Percentiles rank a stretch among this genome's conserved stretches.
phyloP scores from a whole-genome alignment of 2,797 vertebrate species.

The Alectoris magna region DNA sequence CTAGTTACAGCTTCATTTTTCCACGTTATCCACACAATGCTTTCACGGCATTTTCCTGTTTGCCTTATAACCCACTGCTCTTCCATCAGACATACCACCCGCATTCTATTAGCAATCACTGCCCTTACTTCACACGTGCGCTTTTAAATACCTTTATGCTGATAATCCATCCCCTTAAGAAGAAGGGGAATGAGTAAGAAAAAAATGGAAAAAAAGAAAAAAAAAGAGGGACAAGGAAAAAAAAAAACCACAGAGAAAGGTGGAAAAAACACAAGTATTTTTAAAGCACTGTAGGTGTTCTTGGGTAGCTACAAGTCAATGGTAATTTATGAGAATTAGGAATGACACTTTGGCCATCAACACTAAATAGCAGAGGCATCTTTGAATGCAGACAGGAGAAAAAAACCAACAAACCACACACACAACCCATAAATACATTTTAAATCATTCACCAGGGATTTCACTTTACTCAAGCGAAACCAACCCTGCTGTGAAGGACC shows the following conservation, averaged over 20 bases:
- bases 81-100: slow-evolving; percentile 63
- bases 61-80: slow-evolving; percentile 22
- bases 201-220: too few species aligned
- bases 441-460: slow-evolving; percentile 48
- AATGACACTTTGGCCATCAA: slow-evolving; percentile 66
- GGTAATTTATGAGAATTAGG: slow-evolving; percentile 46
- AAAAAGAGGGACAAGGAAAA: not conserved
- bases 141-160: slow-evolving; percentile 68
- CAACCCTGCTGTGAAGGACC: not conserved
- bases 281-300: not conserved
- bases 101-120: slow-evolving; percentile 67
- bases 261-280: slow-evolving; percentile 6
- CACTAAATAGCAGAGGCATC: slow-evolving; percentile 39
- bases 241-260: not conserved
- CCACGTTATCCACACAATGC: not conserved
- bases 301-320: slow-evolving; percentile 34
- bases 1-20: not conserved
- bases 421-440: slow-evolving; percentile 50
- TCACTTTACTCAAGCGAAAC: slow-evolving; percentile 20
- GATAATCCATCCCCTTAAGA: not conserved
- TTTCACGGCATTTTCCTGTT: slow-evolving; percentile 15
- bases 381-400: slow-evolving; percentile 31
- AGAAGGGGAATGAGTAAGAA: not conserved
- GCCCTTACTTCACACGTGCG: slow-evolving; percentile 45
- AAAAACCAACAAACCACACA: not conserved